Evolutionary conservation across 2,888 invertebrate genomes (phyloP).

Genomic region (Acanthopleura granulata): DNA sequence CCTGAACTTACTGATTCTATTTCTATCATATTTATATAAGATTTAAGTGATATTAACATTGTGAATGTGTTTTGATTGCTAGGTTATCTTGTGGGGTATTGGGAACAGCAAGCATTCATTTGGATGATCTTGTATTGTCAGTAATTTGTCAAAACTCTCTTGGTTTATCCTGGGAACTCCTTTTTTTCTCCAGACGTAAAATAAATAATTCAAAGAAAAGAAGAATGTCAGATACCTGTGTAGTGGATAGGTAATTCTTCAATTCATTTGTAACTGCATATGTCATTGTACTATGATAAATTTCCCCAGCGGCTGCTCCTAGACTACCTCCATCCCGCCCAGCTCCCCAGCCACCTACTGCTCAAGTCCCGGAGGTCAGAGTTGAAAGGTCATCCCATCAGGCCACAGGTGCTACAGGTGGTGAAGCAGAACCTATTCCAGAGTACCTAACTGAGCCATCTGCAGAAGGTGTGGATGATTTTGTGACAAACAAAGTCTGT

Average conservation of each 20-base stretch:
- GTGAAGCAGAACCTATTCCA: background rate
- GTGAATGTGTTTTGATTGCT: background rate
- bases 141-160: too few species aligned
- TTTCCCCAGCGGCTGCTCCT: background rate
- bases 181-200: too few species aligned
- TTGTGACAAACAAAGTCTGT: background rate
- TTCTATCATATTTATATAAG: background rate
- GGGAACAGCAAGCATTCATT: too few species aligned
- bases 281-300: too few species aligned
- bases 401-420: background rate
- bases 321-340: background rate
- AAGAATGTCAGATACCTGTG: too few species aligned
- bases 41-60: background rate
- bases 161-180: too few species aligned
- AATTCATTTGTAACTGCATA: background rate
- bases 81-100: too few species aligned
- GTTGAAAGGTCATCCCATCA: slow-evolving; percentile 12
- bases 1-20: background rate
- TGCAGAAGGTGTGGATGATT: background rate
- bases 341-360: background rate
- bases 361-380: background rate
- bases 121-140: too few species aligned
- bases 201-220: too few species aligned
- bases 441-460: background rate
- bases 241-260: too few species aligned